Conservation (phyloP, 1,140 invertebrate species). For the Sycophila sp. region DNA sequence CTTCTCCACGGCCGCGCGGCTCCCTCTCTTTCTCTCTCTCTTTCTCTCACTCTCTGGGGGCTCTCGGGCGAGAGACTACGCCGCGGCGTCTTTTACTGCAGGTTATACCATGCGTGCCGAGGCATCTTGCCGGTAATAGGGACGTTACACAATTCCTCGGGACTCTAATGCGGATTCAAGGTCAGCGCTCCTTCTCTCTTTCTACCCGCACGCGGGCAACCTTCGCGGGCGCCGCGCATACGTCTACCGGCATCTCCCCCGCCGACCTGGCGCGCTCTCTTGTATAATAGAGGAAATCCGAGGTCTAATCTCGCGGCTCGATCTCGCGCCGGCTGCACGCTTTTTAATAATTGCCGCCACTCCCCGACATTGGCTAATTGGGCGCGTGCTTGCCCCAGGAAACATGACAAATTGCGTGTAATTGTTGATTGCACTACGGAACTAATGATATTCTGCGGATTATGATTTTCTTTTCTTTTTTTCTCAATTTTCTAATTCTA, state of each 20-base stretch:
- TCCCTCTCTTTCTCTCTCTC: too few species aligned
- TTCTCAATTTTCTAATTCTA: too few species aligned
- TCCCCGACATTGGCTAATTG: neutral
- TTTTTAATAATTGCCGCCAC: neutral
- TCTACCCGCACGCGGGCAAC: neutral
- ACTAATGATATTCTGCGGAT: too few species aligned
- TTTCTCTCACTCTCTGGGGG: too few species aligned
- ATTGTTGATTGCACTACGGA: too few species aligned
- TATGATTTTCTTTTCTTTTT: too few species aligned
- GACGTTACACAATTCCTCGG: constrained; percentile 17
- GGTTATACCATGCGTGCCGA: constrained; percentile 10
- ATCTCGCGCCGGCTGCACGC: too few species aligned
- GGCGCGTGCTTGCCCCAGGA: neutral
- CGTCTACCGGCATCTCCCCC: too few species aligned
- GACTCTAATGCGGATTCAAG: constrained; percentile 22
- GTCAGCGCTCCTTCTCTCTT: constrained; percentile 24
- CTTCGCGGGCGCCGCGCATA: too few species aligned
- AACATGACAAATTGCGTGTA: too few species aligned
- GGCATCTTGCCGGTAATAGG: neutral
- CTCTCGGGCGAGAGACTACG: neutral
- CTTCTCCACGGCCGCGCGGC: neutral
- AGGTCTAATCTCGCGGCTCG: neutral
- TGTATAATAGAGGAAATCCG: neutral
- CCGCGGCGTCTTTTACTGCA: neutral
- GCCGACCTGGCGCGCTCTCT: neutral